These are phyloP conservation scores for Xerus inauris DNA, from an alignment of 2,113 vertebrate species.

Conservation along the genomic window DNA sequence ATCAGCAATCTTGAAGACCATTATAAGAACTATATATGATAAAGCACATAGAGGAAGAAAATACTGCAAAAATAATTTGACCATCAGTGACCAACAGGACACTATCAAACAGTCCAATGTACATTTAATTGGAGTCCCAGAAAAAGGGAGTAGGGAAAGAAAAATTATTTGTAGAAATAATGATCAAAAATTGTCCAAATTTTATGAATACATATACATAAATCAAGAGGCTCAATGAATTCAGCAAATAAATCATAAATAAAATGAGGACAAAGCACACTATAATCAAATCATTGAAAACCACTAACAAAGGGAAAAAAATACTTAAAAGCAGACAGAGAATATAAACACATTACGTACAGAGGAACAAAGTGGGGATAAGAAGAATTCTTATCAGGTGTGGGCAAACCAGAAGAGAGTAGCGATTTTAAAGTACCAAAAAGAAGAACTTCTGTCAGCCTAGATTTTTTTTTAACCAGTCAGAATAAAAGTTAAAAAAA, in stretches of 20 bases:
- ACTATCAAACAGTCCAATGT: not conserved
- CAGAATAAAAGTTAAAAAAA: slow-evolving; percentile 26
- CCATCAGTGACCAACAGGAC: not conserved
- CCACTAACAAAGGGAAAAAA: not conserved
- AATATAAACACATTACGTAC: not conserved
- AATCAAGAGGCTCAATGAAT: slow-evolving; percentile 24
- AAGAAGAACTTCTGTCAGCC: slow-evolving; percentile 6
- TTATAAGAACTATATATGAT: not conserved
- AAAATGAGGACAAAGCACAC: slow-evolving; percentile 17
- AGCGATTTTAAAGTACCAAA: slow-evolving; percentile 4
- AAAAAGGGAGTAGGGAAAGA: not conserved
- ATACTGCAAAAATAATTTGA: not conserved
- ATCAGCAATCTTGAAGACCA: slow-evolving; percentile 4
- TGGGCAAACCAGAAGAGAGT: not conserved
- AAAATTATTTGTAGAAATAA: not conserved
- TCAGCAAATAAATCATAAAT: not conserved
- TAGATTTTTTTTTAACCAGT: not conserved
- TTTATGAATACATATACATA: not conserved
- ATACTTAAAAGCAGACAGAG: not conserved
- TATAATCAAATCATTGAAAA: slow-evolving; percentile 54
- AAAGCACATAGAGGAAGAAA: not conserved
- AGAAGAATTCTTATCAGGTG: not conserved
- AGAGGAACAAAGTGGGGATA: slow-evolving; percentile 6
- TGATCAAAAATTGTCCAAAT: not conserved
- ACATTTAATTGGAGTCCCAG: not conserved